A percentile compares a stretch with the other conserved stretches of the same genome.
Conservation (phyloP, 2,797 vertebrate genomes). For the Tapera naevia region DNA sequence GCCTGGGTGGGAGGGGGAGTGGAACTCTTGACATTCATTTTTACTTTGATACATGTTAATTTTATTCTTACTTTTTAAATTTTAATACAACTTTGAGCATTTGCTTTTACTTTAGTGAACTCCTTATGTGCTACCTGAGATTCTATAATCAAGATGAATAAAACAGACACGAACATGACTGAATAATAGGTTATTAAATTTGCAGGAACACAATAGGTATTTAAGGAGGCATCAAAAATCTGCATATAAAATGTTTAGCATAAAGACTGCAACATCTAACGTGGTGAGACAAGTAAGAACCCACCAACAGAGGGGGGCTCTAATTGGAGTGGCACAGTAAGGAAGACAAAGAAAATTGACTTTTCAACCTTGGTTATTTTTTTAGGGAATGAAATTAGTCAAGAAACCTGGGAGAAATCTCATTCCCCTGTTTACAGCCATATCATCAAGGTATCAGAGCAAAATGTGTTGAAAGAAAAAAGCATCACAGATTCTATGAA, state of each 20-base stretch:
- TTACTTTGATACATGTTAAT: background rate
- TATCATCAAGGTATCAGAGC: conserved; percentile 51
- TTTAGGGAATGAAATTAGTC: background rate
- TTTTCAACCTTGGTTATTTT: background rate
- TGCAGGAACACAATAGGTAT: conserved; percentile 8
- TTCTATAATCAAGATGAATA: background rate
- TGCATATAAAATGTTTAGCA: background rate
- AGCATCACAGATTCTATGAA: conserved; percentile 26
- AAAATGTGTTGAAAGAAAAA: conserved; percentile 6
- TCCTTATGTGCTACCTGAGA: background rate
- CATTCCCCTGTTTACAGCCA: background rate
- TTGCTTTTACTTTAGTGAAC: background rate
- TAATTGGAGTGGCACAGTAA: conserved; percentile 57
- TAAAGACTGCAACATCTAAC: conserved; percentile 10
- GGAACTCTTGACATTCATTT: background rate
- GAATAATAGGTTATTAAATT: conserved; percentile 20
- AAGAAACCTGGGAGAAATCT: conserved; percentile 19
- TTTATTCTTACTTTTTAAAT: background rate
- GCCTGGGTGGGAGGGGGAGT: background rate
- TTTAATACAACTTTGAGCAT: background rate
- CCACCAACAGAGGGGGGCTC: background rate
- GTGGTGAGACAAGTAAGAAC: conserved; percentile 53
- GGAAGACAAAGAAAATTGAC: conserved; percentile 19
- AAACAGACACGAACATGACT: background rate
- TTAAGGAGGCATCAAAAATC: conserved; percentile 35